These are phyloP conservation scores for Thalpophila matura DNA, from an alignment of 2,888 invertebrate species.

Conservation along the genomic window DNA sequence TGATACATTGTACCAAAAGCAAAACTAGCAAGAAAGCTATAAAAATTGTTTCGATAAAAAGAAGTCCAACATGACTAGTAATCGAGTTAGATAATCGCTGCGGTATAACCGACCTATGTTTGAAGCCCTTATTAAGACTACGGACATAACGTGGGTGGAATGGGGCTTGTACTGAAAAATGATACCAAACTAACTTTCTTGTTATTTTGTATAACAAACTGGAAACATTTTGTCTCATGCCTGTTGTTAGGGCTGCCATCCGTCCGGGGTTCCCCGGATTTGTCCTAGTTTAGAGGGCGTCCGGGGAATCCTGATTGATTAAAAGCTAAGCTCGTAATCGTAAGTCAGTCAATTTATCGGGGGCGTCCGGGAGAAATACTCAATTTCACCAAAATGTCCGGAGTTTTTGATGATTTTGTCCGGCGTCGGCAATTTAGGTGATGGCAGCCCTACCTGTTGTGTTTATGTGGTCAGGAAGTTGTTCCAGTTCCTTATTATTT, in stretches of 20 bases:
- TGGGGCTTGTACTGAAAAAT: constrained; percentile 58
- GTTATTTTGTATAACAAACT: constrained; percentile 44
- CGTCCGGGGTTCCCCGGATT: too few relatives aligned
- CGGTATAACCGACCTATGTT: constrained; percentile 16
- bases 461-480: constrained; percentile 45
- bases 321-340: too few relatives aligned
- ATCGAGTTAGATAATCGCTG: constrained; percentile 22
- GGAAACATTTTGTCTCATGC: constrained; percentile 40
- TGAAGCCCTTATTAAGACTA: constrained; percentile 41
- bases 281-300: too few relatives aligned
- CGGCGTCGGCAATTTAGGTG: too few relatives aligned
- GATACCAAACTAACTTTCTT: constrained; percentile 53
- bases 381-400: too few relatives aligned
- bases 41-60: not conserved
- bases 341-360: too few relatives aligned
- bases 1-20: not conserved
- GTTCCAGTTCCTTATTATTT: constrained; percentile 30
- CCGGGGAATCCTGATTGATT: too few relatives aligned
- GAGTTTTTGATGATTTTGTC: too few relatives aligned
- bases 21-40: constrained; percentile 1
- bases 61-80: not conserved
- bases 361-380: too few relatives aligned
- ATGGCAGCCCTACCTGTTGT: too few relatives aligned
- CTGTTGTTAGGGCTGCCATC: too few relatives aligned
- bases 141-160: constrained; percentile 43